Evolutionary conservation across 92 coral and sea anemone genomes (phyloP), one percentile per base, ranked within the genome.

Genomic region (Actinostola sp.): DNA sequence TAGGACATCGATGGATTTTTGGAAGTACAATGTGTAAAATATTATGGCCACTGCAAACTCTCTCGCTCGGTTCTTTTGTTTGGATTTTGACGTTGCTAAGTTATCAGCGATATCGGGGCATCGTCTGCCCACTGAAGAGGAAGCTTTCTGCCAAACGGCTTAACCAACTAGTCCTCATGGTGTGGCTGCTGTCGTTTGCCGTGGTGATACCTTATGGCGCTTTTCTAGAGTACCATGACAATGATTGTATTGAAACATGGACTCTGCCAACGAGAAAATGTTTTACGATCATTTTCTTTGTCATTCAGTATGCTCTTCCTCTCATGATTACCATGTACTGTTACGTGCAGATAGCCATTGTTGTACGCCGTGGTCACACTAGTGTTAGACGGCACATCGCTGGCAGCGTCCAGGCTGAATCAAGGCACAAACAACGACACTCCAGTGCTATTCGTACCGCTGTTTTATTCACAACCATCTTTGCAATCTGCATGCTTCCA

Each of bases 401-500:
- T 46, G 92, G 96, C 13, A 54, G 56, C 17, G 59, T 67, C 30
- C 67, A 51, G 39, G 96, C 89, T 56, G 80, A 73, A 13, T 39
- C 70, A 14, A 82, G 74, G 34, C 88, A 91, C 32, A 51, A 74
- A 0, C 50, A 54, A 45, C 76, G 92, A 25, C 79, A 77, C 17
- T 70, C 74, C 8, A 78, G 87, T 57, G 88, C 90, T 10, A 79
- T 82, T 14, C 96, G 96, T 1, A 86, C 88, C 75, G 87, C 88
- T 8, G 70, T 84, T 1, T 41, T 89, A 3, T 89, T 89, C 66
- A 91, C 87, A 19, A 67, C 70, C 0, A 90, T 87, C 42, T 89
- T 89, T 66, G 96, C 96, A 10, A 71, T 89, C 32, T 89, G 96
- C 55, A 89, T 89, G 96, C 52, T 89, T 8, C 96, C 96, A 1